phyloP scores from a whole-genome alignment of 2,888 invertebrate genomes.

The Agonopterix heracliana region DNA sequence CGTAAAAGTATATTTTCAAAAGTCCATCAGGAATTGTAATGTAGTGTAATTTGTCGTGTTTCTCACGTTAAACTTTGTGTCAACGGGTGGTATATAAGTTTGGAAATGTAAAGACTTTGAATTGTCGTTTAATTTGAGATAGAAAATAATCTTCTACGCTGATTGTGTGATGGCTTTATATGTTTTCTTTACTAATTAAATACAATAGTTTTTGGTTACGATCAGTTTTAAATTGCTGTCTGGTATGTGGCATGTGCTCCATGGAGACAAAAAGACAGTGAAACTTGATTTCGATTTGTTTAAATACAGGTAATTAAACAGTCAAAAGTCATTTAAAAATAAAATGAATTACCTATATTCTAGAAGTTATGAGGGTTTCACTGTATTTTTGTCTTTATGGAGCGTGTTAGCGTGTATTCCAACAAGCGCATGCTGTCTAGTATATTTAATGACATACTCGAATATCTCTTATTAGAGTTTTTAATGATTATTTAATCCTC shows the following conservation, averaged over 20 bases:
- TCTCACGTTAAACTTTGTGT: constrained; percentile 37
- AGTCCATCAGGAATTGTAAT: constrained; percentile 28
- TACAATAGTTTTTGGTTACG: neutral
- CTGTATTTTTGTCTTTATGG: no score
- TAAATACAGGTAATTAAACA: no score
- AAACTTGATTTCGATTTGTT: no score
- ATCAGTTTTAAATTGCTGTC: neutral
- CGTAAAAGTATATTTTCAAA: constrained; percentile 7
- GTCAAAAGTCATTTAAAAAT: no score
- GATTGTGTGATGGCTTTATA: neutral
- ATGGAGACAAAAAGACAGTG: no score
- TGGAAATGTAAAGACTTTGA: constrained; percentile 6
- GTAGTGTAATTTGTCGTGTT: constrained; percentile 46
- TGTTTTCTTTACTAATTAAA: neutral
- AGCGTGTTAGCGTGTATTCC: no score
- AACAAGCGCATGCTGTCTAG: no score
- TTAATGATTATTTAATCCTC: no score
- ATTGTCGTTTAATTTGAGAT: constrained; percentile 3
- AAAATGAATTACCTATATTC: no score
- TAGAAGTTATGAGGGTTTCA: no score
- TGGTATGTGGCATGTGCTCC: no score
- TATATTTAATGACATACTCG: neutral
- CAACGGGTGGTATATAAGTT: constrained; percentile 26
- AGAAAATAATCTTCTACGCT: neutral
- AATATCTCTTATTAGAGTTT: no score